Percentiles rank a stretch among this genome's conserved stretches.
Conservation (phyloP, 2,888 invertebrate genomes). For the Tipula unca region DNA sequence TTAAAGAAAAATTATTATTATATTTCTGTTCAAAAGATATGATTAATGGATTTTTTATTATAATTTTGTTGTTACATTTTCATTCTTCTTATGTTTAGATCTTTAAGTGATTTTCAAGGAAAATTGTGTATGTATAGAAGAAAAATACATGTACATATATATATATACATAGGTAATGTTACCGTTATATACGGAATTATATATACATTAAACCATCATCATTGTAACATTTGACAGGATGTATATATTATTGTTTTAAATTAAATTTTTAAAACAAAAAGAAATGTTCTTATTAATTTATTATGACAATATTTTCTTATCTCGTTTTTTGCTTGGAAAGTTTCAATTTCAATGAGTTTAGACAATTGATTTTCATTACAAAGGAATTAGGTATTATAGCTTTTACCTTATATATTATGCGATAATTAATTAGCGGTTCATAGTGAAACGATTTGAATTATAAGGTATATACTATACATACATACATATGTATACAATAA, state of each 20-base stretch:
- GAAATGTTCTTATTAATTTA: not conserved
- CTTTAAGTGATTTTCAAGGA: not conserved
- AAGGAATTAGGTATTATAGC: not conserved
- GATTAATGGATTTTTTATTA: not conserved
- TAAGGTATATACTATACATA: not conserved
- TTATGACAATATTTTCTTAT: not conserved
- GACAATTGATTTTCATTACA: not conserved
- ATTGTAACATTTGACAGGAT: not conserved
- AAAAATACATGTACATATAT: not conserved
- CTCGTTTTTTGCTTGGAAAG: not conserved
- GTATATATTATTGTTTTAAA: not conserved
- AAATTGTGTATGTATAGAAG: not conserved
- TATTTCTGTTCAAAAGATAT: slow-evolving; percentile 8
- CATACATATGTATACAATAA: not conserved
- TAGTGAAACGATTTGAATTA: not conserved
- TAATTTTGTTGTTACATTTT: not conserved
- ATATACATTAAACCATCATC: not conserved
- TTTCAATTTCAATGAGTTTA: not conserved
- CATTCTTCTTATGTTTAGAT: not conserved
- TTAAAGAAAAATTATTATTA: slow-evolving; percentile 8
- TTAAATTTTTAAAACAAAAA: not conserved
- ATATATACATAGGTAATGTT: not conserved
- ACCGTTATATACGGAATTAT: not conserved
- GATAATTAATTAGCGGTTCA: not conserved
- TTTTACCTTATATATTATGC: not conserved